Base-by-base conservation (phyloP, 2,888 invertebrate genomes). In the Ecliptopera silaceata region DNA sequence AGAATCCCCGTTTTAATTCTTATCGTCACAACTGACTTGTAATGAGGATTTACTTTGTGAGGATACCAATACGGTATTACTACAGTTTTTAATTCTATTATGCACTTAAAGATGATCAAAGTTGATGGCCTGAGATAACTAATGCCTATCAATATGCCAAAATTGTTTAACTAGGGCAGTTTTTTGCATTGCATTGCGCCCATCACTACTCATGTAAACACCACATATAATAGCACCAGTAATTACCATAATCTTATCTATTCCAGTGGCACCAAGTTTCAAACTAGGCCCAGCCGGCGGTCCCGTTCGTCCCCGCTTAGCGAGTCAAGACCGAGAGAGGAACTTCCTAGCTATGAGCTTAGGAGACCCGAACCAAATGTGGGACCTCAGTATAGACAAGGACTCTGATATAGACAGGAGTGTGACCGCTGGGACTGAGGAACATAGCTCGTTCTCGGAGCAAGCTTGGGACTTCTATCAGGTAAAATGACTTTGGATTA, bases 401-500 rank as follows among this genome's bases (percentile, higher is more conserved):
- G 92, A 92, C 62, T 91, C 92, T 0, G 92, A 92, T 68, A 63
- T 90, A 4, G 93, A 93, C 71, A 91, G 86, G 64, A 95, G 94
- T 75, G 91, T 93, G 38, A 93, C 93, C 0, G 93, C 92, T 8
- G 93, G 93, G 18, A 93, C 94, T 0, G 96, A 96, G 77, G 95
- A 95, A 75, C 95, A 95, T 68, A 94, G 95, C 74, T 96, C 96
- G 75, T 94, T 97, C 80, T 97, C 97, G 0, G 98, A 98, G 82
- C 96, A 97, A 72, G 97, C 97, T 44, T 98, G 98, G 98, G 98
- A 98, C 85, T 96, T 96, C 85, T 98, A 97, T 92, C 97, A 96
- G 94, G 96, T 96, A 73, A 60, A 74, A 42, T 45, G 2, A 8
- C 17, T 39, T 32, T 32, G n/a, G n/a, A n/a, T n/a, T n/a, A n/a